Evolutionary conservation across 2,888 invertebrate genomes (phyloP).

Genomic region (Synanthedon vespiformis): DNA sequence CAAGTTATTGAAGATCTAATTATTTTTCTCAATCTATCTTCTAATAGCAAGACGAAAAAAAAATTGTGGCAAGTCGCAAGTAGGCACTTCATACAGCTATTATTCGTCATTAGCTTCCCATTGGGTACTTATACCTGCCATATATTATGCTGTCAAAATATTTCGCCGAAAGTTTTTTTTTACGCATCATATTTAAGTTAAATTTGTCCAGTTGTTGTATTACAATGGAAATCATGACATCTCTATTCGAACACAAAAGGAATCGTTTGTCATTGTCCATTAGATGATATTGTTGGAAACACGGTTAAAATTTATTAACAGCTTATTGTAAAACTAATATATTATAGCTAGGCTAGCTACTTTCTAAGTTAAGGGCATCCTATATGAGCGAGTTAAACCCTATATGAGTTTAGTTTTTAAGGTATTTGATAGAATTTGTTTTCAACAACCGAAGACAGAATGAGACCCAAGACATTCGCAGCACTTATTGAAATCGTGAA

Average conservation of each 20-base stretch:
- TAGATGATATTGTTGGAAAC: conserved; percentile 56
- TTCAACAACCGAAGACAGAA: too few species aligned
- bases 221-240: conserved; percentile 50
- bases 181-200: conserved; percentile 39
- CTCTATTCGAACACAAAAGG: conserved; percentile 53
- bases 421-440: too few species aligned
- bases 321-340: conserved; percentile 1
- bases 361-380: too few species aligned
- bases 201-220: conserved; percentile 49
- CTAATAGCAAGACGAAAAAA: too few species aligned
- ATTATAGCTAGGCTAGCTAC: too few species aligned
- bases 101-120: conserved; percentile 56
- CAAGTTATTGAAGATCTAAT: too few species aligned
- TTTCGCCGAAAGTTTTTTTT: conserved; percentile 50
- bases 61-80: too few species aligned
- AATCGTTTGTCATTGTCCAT: conserved; percentile 69
- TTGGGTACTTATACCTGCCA: conserved; percentile 36
- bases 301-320: conserved; percentile 3
- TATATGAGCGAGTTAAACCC: too few species aligned
- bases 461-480: too few species aligned
- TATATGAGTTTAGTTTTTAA: too few species aligned
- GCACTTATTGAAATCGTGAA: too few species aligned
- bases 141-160: conserved; percentile 68
- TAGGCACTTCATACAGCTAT: conserved; percentile 24
- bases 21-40: too few species aligned